Conservation (phyloP, 2,888 invertebrate genomes). For the Microctonus hyperodae region DNA sequence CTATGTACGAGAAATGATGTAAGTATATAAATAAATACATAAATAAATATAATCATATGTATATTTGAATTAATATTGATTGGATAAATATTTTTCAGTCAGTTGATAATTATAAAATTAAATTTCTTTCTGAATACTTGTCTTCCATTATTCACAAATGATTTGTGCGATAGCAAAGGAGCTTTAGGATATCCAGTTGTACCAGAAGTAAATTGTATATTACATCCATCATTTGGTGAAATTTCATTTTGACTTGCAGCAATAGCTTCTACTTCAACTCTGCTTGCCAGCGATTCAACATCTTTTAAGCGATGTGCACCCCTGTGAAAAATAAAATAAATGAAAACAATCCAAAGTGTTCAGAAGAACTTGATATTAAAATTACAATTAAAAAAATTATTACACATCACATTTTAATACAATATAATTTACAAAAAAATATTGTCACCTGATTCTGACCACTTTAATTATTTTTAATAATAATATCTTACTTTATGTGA, state of each 20-base stretch:
- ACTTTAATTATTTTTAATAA: neutral
- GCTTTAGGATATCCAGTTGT: conserved; percentile 86
- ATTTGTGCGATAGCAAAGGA: conserved; percentile 74
- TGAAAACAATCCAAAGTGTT: neutral
- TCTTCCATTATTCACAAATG: conserved; percentile 78
- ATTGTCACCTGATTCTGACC: too few relatives aligned
- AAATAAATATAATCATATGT: neutral
- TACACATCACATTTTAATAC: too few relatives aligned
- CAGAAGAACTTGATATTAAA: neutral
- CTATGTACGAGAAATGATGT: conserved; percentile 36
- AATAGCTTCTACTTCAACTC: conserved; percentile 54
- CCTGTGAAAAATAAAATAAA: conserved; percentile 44
- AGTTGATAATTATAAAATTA: too few relatives aligned
- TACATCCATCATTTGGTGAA: conserved; percentile 73
- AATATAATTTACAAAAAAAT: too few relatives aligned
- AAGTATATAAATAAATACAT: conserved; percentile 4
- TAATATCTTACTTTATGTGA: conserved; percentile 48
- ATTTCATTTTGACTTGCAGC: conserved; percentile 66
- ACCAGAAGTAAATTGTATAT: conserved; percentile 86
- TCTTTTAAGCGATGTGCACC: conserved; percentile 64
- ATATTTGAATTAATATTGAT: neutral
- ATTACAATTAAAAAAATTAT: neutral
- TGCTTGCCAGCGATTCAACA: conserved; percentile 56
- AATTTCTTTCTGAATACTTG: conserved; percentile 67
- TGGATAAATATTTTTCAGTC: too few relatives aligned